Percentiles rank a stretch among this genome's conserved stretches.
Evolutionary conservation across 2,797 vertebrate species (phyloP).

Genomic region (Ispidina picta): DNA sequence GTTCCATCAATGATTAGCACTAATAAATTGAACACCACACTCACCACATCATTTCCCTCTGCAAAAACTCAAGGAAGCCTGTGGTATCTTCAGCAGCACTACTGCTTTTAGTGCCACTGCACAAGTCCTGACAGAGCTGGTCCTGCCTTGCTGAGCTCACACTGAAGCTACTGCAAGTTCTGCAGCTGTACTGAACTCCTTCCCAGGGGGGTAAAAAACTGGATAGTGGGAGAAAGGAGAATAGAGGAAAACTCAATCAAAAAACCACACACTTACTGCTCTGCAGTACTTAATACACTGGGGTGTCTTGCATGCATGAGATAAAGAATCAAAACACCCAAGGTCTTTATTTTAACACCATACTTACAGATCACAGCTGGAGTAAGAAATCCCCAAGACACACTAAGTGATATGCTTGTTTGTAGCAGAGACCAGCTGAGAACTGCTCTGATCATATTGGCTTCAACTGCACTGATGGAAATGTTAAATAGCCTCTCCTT

Average conservation of each 20-base stretch:
- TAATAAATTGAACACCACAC: not conserved
- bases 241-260: not conserved
- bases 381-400: not conserved
- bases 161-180: not conserved
- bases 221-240: not conserved
- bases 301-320: not conserved
- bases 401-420: not conserved
- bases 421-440: not conserved
- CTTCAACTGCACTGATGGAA: not conserved
- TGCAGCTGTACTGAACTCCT: not conserved
- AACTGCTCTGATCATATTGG: not conserved
- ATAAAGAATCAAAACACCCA: not conserved
- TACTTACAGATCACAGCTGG: not conserved
- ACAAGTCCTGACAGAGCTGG: not conserved
- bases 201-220: not conserved
- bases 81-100: not conserved
- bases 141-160: not conserved
- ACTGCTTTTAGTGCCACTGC: not conserved
- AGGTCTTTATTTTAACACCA: not conserved
- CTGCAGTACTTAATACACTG: not conserved
- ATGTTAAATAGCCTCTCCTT: not conserved
- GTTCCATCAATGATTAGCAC: not conserved
- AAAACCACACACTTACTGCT: not conserved
- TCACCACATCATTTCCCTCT: conserved; percentile 18
- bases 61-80: conserved; percentile 3